Conservation (phyloP, 2,113 vertebrate genomes). For the Ophthalmolycus amberensis region DNA sequence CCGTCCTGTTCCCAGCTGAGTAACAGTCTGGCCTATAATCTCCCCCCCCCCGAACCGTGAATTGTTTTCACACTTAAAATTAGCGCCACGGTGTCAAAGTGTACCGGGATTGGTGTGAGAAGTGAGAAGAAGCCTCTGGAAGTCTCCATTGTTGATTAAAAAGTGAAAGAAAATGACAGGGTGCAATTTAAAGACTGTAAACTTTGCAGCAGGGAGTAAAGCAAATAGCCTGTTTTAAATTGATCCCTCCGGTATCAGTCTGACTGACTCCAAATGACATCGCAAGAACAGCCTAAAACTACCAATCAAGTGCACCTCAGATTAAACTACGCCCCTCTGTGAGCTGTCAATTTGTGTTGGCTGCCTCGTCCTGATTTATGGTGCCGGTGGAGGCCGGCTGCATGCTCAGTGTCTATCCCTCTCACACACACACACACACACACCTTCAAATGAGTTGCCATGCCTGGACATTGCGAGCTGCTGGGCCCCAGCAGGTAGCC, state of each 20-base stretch:
- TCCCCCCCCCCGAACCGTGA: neutral
- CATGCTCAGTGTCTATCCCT: slow-evolving; percentile 21
- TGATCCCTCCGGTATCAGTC: slow-evolving; percentile 45
- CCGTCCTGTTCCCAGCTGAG: neutral
- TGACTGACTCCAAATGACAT: slow-evolving; percentile 49
- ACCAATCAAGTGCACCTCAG: slow-evolving; percentile 50
- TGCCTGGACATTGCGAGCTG: slow-evolving; percentile 21
- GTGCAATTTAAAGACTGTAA: slow-evolving; percentile 51
- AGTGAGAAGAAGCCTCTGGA: slow-evolving; percentile 35
- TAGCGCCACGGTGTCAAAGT: neutral
- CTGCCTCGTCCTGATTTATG: slow-evolving; percentile 55
- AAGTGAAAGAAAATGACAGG: slow-evolving; percentile 41
- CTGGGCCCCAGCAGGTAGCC: slow-evolving; percentile 35
- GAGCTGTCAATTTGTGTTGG: slow-evolving; percentile 56
- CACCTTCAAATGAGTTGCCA: slow-evolving; percentile 51
- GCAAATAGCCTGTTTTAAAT: slow-evolving; percentile 53
- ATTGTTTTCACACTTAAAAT: neutral
- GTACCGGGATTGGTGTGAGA: neutral
- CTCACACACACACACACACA: neutral
- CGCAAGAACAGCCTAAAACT: slow-evolving; percentile 60
- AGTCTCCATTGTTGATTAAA: slow-evolving; percentile 29
- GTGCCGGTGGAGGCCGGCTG: slow-evolving; percentile 12
- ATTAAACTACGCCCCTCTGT: slow-evolving; percentile 54
- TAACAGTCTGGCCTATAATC: neutral
- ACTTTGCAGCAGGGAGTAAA: slow-evolving; percentile 51